phyloP scores from a whole-genome alignment of 2,797 vertebrate species.

The Acanthurus leucopareius region DNA sequence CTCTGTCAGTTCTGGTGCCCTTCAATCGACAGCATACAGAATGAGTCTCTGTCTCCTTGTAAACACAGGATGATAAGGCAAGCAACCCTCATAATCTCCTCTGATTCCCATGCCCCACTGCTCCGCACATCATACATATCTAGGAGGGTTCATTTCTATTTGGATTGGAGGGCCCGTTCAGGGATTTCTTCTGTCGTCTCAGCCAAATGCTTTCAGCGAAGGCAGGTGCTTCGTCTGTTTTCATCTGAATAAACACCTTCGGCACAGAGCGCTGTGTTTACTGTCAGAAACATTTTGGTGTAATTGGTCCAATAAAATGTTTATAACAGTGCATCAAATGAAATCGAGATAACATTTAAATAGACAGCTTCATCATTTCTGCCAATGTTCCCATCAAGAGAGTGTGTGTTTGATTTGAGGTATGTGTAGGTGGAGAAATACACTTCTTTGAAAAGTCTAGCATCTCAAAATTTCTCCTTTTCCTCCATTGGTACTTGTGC shows the following conservation, averaged over 20 bases:
- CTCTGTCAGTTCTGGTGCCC: constrained; percentile 59
- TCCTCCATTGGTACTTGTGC: background rate
- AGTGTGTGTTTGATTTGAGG: constrained; percentile 9
- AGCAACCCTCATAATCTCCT: constrained; percentile 68
- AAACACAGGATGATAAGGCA: constrained; percentile 72
- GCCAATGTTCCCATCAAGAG: constrained; percentile 16
- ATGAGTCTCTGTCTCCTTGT: constrained; percentile 62
- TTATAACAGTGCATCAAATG: constrained; percentile 48
- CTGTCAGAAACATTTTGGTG: constrained; percentile 39
- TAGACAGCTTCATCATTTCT: constrained; percentile 28
- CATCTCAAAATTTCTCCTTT: constrained; percentile 18
- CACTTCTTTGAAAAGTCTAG: constrained; percentile 27
- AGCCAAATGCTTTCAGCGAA: constrained; percentile 56
- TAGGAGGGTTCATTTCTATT: constrained; percentile 63
- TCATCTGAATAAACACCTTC: constrained; percentile 53
- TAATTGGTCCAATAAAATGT: constrained; percentile 48
- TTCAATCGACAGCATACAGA: constrained; percentile 60
- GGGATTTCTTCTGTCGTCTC: constrained; percentile 64
- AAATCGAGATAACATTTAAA: constrained; percentile 39
- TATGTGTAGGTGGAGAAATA: constrained; percentile 25
- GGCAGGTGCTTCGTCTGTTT: constrained; percentile 52
- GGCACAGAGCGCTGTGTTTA: constrained; percentile 42
- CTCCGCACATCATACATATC: constrained; percentile 53
- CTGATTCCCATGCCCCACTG: constrained; percentile 46
- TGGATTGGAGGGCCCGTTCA: constrained; percentile 53